Evolutionary conservation across 1,140 invertebrate genomes (phyloP).

Genomic region (Tetramorium simillimum): DNA sequence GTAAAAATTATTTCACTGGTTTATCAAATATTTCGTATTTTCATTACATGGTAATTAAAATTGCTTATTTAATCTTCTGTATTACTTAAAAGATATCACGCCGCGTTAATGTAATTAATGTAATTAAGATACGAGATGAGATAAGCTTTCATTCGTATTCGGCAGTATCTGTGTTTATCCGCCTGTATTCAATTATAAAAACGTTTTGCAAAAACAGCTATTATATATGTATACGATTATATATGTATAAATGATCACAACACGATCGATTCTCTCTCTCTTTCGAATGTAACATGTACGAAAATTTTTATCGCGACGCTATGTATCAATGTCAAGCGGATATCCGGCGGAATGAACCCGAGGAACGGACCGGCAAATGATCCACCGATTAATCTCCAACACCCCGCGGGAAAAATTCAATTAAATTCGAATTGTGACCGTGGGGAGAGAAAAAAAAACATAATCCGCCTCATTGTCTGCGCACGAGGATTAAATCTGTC

Average conservation of each 20-base stretch:
- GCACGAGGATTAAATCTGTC: slow-evolving; percentile 37
- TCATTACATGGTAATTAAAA: neutral
- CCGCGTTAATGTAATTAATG: neutral
- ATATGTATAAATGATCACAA: slow-evolving; percentile 34
- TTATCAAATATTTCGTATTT: neutral
- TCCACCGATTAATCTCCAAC: slow-evolving; percentile 64
- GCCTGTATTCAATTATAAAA: neutral
- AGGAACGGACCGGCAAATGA: slow-evolving; percentile 60
- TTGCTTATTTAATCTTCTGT: neutral
- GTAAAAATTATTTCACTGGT: neutral
- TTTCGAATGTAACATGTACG: slow-evolving; percentile 13
- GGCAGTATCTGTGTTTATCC: neutral
- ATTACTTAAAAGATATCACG: neutral
- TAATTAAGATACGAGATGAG: slow-evolving; percentile 9
- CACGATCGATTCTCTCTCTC: neutral
- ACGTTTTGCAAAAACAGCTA: neutral
- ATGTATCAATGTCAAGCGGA: slow-evolving; percentile 58
- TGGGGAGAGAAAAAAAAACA: slow-evolving; percentile 9
- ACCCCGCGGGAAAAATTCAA: slow-evolving; percentile 58
- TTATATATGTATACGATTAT: no score
- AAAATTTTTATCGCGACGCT: slow-evolving; percentile 50
- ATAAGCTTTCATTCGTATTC: neutral
- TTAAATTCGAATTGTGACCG: slow-evolving; percentile 63
- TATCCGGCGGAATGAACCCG: slow-evolving; percentile 55
- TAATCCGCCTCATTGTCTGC: slow-evolving; percentile 47